These are phyloP conservation scores for Pheosia gnoma DNA, from an alignment of 2,888 invertebrate genomes.

Conservation along the genomic window DNA sequence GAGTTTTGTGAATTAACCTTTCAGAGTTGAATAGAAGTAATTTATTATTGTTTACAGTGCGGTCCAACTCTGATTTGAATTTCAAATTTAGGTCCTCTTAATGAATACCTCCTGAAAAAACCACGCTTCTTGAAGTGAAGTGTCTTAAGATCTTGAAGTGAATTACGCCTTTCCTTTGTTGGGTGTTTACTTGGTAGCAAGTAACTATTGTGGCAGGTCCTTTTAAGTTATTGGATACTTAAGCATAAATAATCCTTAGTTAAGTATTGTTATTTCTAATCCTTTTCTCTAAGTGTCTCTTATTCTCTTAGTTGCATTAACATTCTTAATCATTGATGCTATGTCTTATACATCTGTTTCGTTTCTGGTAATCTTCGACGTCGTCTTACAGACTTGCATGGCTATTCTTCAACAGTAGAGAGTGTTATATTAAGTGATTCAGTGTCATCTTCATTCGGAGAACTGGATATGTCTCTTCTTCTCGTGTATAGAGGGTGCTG, in stretches of 20 bases:
- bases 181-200: background rate
- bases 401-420: too few species aligned
- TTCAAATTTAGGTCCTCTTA: conserved; percentile 26
- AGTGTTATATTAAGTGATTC: too few species aligned
- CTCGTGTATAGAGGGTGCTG: too few species aligned
- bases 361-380: too few species aligned
- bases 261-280: too few species aligned
- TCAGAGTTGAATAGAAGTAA: conserved; percentile 22
- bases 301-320: too few species aligned
- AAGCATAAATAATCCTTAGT: background rate
- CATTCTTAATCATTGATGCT: too few species aligned
- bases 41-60: conserved; percentile 26
- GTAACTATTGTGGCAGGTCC: background rate
- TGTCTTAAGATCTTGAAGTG: conserved; percentile 14
- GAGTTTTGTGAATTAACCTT: conserved; percentile 15
- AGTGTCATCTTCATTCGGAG: too few species aligned
- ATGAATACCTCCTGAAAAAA: conserved; percentile 16
- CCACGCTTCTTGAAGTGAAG: conserved; percentile 10
- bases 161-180: conserved; percentile 3
- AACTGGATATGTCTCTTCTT: too few species aligned
- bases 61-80: conserved; percentile 26
- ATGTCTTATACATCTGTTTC: too few species aligned
- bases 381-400: too few species aligned
- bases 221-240: background rate
- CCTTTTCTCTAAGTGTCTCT: too few species aligned